Base-by-base conservation (phyloP, 2,888 invertebrate genomes). In the Bruchidius siliquastri region DNA sequence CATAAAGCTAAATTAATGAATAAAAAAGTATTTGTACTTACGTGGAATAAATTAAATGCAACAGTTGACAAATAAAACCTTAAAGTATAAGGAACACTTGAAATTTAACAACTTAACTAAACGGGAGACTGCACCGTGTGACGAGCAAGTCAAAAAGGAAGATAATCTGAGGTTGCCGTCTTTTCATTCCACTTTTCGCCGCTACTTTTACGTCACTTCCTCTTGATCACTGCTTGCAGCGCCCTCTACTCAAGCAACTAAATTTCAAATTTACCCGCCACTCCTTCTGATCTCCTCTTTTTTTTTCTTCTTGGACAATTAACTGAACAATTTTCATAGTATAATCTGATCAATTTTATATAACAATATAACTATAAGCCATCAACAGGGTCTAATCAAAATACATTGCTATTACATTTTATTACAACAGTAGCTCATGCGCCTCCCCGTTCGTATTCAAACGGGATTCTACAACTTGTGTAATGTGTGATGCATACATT, bases 101-200 rank as follows among this genome's bases (percentile, higher is more conserved):
- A 80, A 79, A 78, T 78, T 77, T 76, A 80, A 81, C 80, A 82
- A 82, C 80, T 82, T 81, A 82, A 84, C 80, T 81, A 80, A 80
- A 81, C 82, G 81, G 80, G 86, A 83, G 49, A 86, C 86, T 84
- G 81, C 83, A 85, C 86, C 81, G 82, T 78, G 79, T 82, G 84
- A 85, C 83, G 84, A 84, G 81, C 84, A 81, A 83, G 83, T 85
- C 81, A 84, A 84, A 86, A 86, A 86, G 86, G 85, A 86, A 82
- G 85, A 84, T 81, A 77, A 77, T 78, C 78, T 77, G 80, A 77
- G 77, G 79, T 80, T 80, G 79, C 79, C 79, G 79, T 80, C 80
- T 78, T 79, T 80, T 80, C 82, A 75, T 77, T 76, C 77, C 72
- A 67, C 70, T 21, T 70, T n/a, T 71, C 78, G 76, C 76, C 80